Conservation (phyloP, 2,888 invertebrate species). For the Nomada ruficornis region DNA sequence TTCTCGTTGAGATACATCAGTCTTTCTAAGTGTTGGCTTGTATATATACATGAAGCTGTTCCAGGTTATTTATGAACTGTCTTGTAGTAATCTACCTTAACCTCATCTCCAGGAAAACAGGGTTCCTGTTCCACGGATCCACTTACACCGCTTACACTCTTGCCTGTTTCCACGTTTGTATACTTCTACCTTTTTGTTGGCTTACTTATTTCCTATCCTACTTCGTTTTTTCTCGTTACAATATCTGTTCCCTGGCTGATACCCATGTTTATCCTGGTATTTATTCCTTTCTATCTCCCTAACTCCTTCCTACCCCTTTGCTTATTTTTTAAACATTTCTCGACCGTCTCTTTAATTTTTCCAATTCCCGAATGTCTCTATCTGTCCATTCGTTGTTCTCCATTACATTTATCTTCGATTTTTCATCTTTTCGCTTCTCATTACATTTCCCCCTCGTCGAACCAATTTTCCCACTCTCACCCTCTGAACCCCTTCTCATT, state of each 20-base stretch:
- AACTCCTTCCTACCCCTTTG: no score
- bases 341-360: no score
- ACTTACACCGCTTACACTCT: conserved; percentile 5
- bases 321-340: no score
- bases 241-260: neutral
- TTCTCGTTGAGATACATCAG: conserved; percentile 27
- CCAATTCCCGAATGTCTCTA: no score
- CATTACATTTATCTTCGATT: no score
- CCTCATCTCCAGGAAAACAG: conserved; percentile 58
- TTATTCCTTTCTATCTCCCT: neutral
- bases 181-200: neutral
- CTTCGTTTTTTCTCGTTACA: no score
- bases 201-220: neutral
- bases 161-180: no score
- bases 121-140: conserved; percentile 25
- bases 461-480: neutral
- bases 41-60: conserved; percentile 20
- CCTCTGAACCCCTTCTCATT: neutral
- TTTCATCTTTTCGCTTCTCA: no score
- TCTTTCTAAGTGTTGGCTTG: conserved; percentile 6
- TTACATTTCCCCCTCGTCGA: neutral
- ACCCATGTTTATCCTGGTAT: neutral
- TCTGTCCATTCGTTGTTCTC: no score
- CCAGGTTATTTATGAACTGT: conserved; percentile 73
- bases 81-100: conserved; percentile 73